A percentile compares a stretch with the other conserved stretches of the same genome.
Conservation (phyloP, 2,797 vertebrate species). For the Microtus agrestis region DNA sequence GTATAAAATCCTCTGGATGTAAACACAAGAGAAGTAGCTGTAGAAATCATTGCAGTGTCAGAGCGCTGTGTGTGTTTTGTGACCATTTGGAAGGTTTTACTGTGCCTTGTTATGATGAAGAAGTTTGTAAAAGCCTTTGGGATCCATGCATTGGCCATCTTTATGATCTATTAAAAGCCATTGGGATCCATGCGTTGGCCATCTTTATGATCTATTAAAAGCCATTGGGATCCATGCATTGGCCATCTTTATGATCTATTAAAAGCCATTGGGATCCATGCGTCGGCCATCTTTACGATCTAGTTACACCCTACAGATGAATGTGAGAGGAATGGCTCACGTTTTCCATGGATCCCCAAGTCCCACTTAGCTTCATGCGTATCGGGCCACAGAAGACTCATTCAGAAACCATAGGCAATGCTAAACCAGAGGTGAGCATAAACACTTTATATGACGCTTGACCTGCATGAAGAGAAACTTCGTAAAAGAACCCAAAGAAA, state of each 20-base stretch:
- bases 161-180: background rate
- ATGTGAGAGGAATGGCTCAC: background rate
- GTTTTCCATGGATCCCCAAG: background rate
- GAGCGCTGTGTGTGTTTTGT: background rate
- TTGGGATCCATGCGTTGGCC: background rate
- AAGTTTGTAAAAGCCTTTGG: background rate
- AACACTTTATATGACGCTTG: conserved; percentile 10
- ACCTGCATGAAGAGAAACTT: conserved; percentile 34
- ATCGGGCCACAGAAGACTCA: background rate
- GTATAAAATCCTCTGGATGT: background rate
- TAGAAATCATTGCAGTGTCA: background rate
- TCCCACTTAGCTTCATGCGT: background rate
- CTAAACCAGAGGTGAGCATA: conserved; percentile 59
- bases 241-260: background rate
- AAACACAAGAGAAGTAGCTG: background rate
- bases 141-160: background rate
- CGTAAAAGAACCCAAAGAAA: background rate
- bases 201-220: background rate
- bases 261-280: background rate
- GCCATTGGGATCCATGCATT: background rate
- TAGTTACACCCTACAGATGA: background rate
- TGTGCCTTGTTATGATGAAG: background rate
- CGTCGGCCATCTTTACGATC: background rate
- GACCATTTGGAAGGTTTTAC: background rate
- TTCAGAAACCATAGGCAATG: conserved; percentile 12